Evolutionary conservation across 2,113 vertebrate genomes (phyloP).

Genomic region (Daboia siamensis): DNA sequence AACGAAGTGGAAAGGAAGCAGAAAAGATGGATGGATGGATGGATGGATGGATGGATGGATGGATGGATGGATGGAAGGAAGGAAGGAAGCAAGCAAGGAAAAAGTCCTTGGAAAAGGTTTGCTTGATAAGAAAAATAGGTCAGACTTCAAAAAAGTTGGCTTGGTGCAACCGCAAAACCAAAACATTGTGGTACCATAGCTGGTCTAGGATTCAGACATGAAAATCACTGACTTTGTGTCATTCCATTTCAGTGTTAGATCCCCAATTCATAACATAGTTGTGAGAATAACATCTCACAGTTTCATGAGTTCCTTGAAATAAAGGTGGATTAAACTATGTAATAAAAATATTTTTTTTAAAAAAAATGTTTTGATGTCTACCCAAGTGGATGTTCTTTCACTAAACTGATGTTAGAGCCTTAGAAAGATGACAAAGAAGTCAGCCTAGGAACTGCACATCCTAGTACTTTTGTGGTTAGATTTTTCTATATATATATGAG

Average conservation of each 20-base stretch:
- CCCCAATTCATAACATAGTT: background rate
- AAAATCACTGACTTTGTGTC: background rate
- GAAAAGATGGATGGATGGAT: background rate
- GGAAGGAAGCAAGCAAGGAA: background rate
- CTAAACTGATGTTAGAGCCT: background rate
- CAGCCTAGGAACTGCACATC: background rate
- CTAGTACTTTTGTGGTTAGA: background rate
- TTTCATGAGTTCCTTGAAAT: too few relatives aligned
- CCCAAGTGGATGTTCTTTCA: background rate
- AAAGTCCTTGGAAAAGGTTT: background rate
- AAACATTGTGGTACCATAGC: background rate
- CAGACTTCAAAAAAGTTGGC: background rate
- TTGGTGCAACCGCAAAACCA: background rate
- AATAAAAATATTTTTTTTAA: too few relatives aligned
- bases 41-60: background rate
- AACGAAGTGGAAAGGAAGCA: background rate
- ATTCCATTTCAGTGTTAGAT: background rate
- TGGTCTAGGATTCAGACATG: background rate
- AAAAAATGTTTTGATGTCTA: background rate
- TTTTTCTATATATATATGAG: background rate
- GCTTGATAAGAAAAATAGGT: background rate
- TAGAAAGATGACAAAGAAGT: background rate
- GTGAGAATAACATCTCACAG: background rate
- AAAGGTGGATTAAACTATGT: background rate
- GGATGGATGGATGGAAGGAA: background rate